These are phyloP conservation scores for Protobothrops mucrosquamatus DNA, from an alignment of 2,113 vertebrate genomes.

Conservation along the genomic window DNA sequence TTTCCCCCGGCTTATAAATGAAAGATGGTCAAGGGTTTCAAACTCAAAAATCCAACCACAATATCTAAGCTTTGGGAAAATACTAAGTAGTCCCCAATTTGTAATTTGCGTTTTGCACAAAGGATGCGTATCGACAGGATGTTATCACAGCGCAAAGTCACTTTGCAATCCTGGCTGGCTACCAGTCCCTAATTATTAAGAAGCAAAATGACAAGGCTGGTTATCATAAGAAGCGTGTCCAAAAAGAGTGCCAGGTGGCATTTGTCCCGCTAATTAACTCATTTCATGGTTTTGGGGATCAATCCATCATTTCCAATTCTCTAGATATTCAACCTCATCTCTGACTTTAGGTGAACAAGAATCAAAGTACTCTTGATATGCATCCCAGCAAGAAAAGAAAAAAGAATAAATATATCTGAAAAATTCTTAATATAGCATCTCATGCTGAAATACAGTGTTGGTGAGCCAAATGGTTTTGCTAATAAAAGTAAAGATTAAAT, in stretches of 20 bases:
- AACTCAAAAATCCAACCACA: not conserved
- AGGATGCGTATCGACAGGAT: not conserved
- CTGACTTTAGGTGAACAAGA: conserved; percentile 12
- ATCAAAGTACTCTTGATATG: not conserved
- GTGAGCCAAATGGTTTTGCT: not conserved
- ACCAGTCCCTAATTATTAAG: conserved; percentile 35
- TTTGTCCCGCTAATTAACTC: conserved; percentile 36
- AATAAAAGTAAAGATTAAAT: not conserved
- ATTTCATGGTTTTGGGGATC: conserved; percentile 2
- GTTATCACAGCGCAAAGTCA: not conserved
- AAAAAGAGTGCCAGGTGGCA: conserved; percentile 23
- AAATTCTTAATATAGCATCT: not conserved
- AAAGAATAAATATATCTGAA: not conserved
- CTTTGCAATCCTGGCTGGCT: not conserved
- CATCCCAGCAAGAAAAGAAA: not conserved
- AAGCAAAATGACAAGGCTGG: conserved; percentile 30
- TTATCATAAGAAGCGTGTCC: conserved; percentile 27
- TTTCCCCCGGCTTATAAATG: not conserved
- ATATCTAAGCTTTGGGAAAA: not conserved
- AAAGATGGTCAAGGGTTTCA: not conserved
- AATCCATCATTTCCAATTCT: not conserved
- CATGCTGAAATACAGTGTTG: fast-evolving
- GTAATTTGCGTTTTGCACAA: not conserved
- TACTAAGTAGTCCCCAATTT: too few relatives aligned
- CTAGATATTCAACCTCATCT: not conserved